These are phyloP conservation scores for Carposina sasakii DNA, from an alignment of 1,140 invertebrate species.

Conservation along the genomic window DNA sequence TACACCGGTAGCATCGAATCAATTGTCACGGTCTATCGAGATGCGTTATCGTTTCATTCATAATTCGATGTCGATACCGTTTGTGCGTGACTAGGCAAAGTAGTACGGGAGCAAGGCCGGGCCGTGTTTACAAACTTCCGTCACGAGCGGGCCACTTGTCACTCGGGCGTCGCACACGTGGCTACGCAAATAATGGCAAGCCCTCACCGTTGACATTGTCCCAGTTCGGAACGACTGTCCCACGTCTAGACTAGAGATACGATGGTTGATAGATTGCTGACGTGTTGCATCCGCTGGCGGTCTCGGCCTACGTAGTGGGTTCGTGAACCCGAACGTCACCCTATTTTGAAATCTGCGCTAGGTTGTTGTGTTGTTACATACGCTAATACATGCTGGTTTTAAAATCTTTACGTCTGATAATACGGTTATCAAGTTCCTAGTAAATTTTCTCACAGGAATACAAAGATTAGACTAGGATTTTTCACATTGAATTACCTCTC, in stretches of 20 bases:
- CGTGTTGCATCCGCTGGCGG: no score
- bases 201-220: conserved; percentile 66
- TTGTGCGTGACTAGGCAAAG: conserved; percentile 42
- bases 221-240: conserved; percentile 44
- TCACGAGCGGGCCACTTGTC: conserved; percentile 55
- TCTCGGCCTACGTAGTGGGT: no score
- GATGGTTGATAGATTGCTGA: conserved; percentile 47
- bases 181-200: conserved; percentile 65
- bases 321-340: no score
- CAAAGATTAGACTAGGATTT: no score
- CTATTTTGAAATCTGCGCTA: no score
- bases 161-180: conserved; percentile 48
- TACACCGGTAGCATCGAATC: conserved; percentile 22
- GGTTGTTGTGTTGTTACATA: no score
- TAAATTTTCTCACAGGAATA: no score
- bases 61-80: conserved; percentile 40
- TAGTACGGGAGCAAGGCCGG: conserved; percentile 57
- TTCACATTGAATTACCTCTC: conserved; percentile 7
- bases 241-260: conserved; percentile 58
- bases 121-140: conserved; percentile 71
- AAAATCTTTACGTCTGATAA: no score
- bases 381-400: no score
- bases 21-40: conserved; percentile 24
- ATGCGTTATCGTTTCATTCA: conserved; percentile 39
- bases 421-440: no score